These are phyloP conservation scores for Theristicus caerulescens DNA, from an alignment of 2,113 vertebrate genomes.

Conservation along the genomic window DNA sequence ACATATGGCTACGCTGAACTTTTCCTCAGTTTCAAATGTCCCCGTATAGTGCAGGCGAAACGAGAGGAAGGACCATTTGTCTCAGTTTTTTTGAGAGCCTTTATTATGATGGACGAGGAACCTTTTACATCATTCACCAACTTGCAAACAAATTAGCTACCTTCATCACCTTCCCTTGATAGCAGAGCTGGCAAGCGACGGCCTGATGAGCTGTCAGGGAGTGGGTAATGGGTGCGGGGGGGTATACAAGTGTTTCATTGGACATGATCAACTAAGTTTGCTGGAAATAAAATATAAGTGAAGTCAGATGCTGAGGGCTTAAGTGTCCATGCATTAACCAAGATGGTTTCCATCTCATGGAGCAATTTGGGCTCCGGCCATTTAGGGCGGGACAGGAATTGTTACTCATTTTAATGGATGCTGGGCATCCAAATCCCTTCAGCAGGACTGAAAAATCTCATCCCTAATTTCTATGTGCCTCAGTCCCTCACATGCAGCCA, in stretches of 20 bases:
- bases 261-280: slow-evolving; percentile 34
- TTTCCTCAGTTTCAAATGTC: slow-evolving; percentile 47
- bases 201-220: not conserved
- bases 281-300: slow-evolving; percentile 54
- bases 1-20: slow-evolving; percentile 58
- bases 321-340: slow-evolving; percentile 58
- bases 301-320: slow-evolving; percentile 51
- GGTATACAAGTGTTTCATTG: not conserved
- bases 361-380: slow-evolving; percentile 34
- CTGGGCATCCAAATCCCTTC: slow-evolving; percentile 36
- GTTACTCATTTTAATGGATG: slow-evolving; percentile 60
- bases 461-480: not conserved
- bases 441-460: slow-evolving; percentile 23
- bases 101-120: slow-evolving; percentile 63
- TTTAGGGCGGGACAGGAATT: slow-evolving; percentile 19
- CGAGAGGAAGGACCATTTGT: slow-evolving; percentile 40
- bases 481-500: not conserved
- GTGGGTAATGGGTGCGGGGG: not conserved
- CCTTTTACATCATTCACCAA: slow-evolving; percentile 53
- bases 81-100: not conserved
- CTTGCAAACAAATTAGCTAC: slow-evolving; percentile 61
- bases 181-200: not conserved
- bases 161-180: slow-evolving; percentile 49
- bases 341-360: slow-evolving; percentile 9
- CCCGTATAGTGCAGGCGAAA: not conserved